Evolutionary conservation across 37 sponge, comb jelly and placozoan species (phyloP).

Genomic region (Haliclona indistincta): DNA sequence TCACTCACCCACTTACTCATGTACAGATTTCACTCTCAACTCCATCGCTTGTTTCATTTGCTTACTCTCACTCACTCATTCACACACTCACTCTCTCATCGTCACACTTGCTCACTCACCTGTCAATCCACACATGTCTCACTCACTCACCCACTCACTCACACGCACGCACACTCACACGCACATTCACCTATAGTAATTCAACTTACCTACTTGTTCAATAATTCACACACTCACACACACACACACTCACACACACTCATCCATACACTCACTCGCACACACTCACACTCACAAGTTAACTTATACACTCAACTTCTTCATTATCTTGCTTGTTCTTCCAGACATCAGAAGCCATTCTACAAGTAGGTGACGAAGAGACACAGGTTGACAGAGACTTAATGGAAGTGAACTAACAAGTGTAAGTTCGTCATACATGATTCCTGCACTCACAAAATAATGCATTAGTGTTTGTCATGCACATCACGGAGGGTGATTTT

Average conservation of each 20-base stretch:
- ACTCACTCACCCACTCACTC: no score
- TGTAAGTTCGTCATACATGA: slow-evolving; percentile 32
- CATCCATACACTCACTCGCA: no score
- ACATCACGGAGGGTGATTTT: neutral
- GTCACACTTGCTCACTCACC: no score
- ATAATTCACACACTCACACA: slow-evolving; percentile 5
- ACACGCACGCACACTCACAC: no score
- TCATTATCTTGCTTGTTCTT: neutral
- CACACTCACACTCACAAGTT: slow-evolving; percentile 4
- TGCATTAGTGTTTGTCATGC: slow-evolving; percentile 2
- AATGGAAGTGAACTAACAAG: slow-evolving; percentile 57
- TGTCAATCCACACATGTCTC: no score
- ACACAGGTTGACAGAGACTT: slow-evolving; percentile 50
- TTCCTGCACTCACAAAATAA: neutral
- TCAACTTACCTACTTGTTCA: slow-evolving; percentile 1
- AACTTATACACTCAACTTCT: neutral
- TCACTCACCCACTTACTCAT: no score
- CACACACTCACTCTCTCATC: no score
- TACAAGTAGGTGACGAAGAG: slow-evolving; percentile 52
- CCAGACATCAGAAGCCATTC: slow-evolving; percentile 50
- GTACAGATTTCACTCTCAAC: no score
- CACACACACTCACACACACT: slow-evolving; percentile 36
- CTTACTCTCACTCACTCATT: no score
- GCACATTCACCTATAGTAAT: slow-evolving; percentile 9
- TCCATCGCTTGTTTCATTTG: no score